These are phyloP conservation scores for Hyppa rectilinea DNA, from an alignment of 2,888 invertebrate species.

Conservation along the genomic window DNA sequence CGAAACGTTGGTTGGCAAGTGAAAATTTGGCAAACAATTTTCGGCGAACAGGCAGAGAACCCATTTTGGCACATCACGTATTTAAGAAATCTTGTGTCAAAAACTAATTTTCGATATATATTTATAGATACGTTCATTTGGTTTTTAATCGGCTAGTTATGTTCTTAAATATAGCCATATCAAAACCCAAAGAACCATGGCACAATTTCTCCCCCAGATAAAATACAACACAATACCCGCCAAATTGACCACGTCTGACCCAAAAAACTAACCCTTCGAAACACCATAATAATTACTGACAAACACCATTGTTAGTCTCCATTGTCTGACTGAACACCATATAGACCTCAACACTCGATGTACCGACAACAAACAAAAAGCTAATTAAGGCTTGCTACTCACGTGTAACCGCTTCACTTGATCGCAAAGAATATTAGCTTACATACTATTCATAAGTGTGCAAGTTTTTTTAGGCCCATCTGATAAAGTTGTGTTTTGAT, in stretches of 20 bases:
- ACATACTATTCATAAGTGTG: slow-evolving; percentile 46
- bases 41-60: no score
- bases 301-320: slow-evolving; percentile 46
- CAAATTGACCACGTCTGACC: slow-evolving; percentile 23
- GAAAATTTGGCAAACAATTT: no score
- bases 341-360: slow-evolving; percentile 71
- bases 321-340: slow-evolving; percentile 58
- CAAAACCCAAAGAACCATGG: not conserved
- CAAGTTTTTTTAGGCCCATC: slow-evolving; percentile 25
- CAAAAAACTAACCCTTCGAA: slow-evolving; percentile 13
- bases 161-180: not conserved
- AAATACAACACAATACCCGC: slow-evolving; percentile 15
- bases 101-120: no score
- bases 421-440: slow-evolving; percentile 42
- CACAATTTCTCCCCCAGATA: not conserved
- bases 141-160: no score
- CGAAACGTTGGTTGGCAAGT: no score
- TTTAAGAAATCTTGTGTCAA: no score
- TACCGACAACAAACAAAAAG: slow-evolving; percentile 68
- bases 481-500: slow-evolving; percentile 41
- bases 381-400: slow-evolving; percentile 67
- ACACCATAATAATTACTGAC: slow-evolving; percentile 28
- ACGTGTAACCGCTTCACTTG: slow-evolving; percentile 59
- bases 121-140: no score
- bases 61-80: no score